Base-by-base conservation (phyloP, 2,888 invertebrate genomes). In the Pimpla rufipes region DNA sequence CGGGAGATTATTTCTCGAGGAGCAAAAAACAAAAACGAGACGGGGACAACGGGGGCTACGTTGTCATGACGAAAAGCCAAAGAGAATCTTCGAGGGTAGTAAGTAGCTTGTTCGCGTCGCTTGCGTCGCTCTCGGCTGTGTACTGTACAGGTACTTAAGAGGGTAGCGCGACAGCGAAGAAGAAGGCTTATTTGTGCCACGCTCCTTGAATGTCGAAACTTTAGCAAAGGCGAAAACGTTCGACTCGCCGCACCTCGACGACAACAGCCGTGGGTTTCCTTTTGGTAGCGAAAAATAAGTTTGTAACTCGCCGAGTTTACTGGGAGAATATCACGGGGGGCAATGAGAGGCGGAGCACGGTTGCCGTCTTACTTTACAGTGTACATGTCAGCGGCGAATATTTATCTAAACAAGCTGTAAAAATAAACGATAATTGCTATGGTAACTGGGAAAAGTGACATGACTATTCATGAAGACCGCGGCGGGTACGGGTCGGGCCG, bases 81-180 rank as follows among this genome's bases (percentile, higher is more conserved):
- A 80, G 66, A 50, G 70, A 59, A 70, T 57, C 8, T 71, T 23
- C 66, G 75, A 71, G 55, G 68, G 68, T 67, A 75, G 68, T 67
- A 75, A 55, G 80, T 81, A 83, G 81, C 82, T 84, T 85, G 81
- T 68, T 67, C 83, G 74, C 73, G 76, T 79, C 79, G 79, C 79
- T 85, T 81, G 68, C 66, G 79, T 66, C 64, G 62, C 40, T 35
- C 35, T 47, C 57, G 23, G 10, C n/a, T 10, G 67, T n/a, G 4
- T 74, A 35, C 18, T 37, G 16, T 29, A 71, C 21, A 40, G 29
- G 2, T 18, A 16, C 10, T 8, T 37, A 37, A 45, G 18, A 23
- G n/a, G 6, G n/a, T 57, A n/a, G 4, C 16, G 18, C 11, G 55
- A 77, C n/a, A 45, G 45, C 40, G 11, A 18, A 57, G 57, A 71